A percentile compares a stretch with the other conserved stretches of the same genome.
These are phyloP conservation scores for Syrmaticus mikado DNA, from an alignment of 2,113 vertebrate genomes.

Conservation along the genomic window DNA sequence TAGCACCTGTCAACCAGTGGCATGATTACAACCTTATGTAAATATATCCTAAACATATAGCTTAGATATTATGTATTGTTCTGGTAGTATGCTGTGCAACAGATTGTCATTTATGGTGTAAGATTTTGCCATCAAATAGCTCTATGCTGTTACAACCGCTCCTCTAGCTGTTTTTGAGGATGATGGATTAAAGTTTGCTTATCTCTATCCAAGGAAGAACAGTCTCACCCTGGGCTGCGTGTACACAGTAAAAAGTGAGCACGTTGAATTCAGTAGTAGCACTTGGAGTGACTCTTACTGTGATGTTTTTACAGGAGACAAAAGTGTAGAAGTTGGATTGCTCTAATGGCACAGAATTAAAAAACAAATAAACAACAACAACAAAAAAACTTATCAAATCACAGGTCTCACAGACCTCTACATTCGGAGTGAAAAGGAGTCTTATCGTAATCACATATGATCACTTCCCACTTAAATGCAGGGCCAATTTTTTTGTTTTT, in stretches of 20 bases:
- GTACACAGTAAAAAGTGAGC: background rate
- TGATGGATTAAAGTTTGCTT: background rate
- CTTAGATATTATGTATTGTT: background rate
- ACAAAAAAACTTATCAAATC: background rate
- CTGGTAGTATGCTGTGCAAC: background rate
- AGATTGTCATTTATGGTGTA: background rate
- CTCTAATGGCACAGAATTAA: background rate
- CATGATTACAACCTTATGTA: background rate
- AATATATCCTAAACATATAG: background rate
- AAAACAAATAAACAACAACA: background rate
- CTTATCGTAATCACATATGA: background rate
- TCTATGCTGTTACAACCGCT: background rate
- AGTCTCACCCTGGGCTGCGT: background rate
- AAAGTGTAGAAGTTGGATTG: background rate
- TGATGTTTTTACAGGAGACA: background rate
- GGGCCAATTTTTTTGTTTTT: background rate
- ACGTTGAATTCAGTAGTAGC: background rate
- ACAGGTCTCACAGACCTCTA: background rate
- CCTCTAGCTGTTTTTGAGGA: background rate
- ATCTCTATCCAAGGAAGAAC: background rate
- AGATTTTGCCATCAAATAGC: background rate
- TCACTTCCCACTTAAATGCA: background rate
- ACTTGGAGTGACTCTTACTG: background rate
- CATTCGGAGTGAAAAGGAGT: background rate
- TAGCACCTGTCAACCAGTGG: background rate